Conservation (phyloP, 2,797 vertebrate species). For the Rhabdomys pumilio region DNA sequence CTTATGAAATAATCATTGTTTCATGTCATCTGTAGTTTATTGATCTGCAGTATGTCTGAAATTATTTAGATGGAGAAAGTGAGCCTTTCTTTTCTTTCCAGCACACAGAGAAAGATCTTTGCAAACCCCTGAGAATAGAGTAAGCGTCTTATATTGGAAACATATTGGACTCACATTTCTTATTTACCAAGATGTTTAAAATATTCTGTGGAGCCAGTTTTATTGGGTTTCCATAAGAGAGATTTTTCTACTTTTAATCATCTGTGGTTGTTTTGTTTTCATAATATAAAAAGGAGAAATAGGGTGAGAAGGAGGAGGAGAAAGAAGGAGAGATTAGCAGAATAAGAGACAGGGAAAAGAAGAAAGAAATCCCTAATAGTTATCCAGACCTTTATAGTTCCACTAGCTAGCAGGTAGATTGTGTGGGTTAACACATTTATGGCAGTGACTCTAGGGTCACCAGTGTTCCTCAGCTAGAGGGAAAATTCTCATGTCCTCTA, state of each 20-base stretch:
- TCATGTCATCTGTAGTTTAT: conserved; percentile 61
- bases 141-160: conserved; percentile 68
- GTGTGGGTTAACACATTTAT: conserved; percentile 70
- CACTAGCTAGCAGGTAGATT: background rate
- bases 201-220: conserved; percentile 45
- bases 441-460: background rate
- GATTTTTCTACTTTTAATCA: conserved; percentile 31
- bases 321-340: fast-evolving
- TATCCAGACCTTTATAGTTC: conserved; percentile 1
- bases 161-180: conserved; percentile 50
- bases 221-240: conserved; percentile 20
- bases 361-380: background rate
- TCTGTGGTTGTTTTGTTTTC: conserved; percentile 48
- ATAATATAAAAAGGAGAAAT: conserved; percentile 5
- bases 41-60: conserved; percentile 78
- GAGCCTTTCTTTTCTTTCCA: conserved; percentile 55
- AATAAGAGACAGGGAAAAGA: background rate
- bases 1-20: conserved; percentile 79
- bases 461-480: conserved; percentile 9
- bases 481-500: conserved; percentile 35
- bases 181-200: conserved; percentile 72
- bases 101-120: conserved; percentile 50
- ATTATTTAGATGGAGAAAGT: conserved; percentile 76
- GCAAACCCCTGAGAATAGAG: conserved; percentile 53
- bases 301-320: background rate